Conservation (phyloP, 2,797 vertebrate genomes). For the Coracias cyanogaster region DNA sequence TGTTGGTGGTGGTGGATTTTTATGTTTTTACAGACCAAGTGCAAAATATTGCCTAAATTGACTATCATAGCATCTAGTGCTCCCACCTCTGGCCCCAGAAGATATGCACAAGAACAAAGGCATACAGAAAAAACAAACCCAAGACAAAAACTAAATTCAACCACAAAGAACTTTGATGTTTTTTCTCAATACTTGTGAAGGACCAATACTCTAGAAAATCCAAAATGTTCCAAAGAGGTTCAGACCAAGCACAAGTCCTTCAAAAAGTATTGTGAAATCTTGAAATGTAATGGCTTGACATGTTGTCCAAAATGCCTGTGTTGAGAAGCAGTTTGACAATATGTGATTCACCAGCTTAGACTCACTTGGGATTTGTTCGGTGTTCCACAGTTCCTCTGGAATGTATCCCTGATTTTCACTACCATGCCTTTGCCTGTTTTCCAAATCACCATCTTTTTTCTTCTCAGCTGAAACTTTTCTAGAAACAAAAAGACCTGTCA, state of each 20-base stretch:
- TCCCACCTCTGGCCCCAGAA: not conserved
- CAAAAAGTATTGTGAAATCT: not conserved
- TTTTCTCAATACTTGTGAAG: not conserved
- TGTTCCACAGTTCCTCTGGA: constrained; percentile 43
- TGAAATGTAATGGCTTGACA: not conserved
- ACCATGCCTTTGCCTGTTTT: constrained; percentile 23
- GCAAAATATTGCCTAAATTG: not conserved
- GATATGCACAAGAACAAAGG: not conserved
- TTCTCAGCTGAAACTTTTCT: constrained; percentile 70
- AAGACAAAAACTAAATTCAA: not conserved
- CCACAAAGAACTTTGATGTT: not conserved
- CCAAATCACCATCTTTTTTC: not conserved
- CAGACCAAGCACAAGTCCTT: not conserved
- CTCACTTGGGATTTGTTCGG: constrained; percentile 54
- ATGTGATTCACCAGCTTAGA: not conserved
- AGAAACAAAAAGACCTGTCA: not conserved
- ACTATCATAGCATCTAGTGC: not conserved
- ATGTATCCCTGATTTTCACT: constrained; percentile 73
- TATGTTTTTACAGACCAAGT: not conserved
- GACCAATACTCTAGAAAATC: not conserved
- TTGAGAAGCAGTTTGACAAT: not conserved
- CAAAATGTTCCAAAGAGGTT: not conserved
- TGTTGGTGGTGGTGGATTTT: not conserved
- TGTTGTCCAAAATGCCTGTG: not conserved
- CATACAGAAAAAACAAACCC: not conserved